Evolutionary conservation across 2,888 invertebrate genomes (phyloP).

Genomic region (Keiferia lycopersicella): DNA sequence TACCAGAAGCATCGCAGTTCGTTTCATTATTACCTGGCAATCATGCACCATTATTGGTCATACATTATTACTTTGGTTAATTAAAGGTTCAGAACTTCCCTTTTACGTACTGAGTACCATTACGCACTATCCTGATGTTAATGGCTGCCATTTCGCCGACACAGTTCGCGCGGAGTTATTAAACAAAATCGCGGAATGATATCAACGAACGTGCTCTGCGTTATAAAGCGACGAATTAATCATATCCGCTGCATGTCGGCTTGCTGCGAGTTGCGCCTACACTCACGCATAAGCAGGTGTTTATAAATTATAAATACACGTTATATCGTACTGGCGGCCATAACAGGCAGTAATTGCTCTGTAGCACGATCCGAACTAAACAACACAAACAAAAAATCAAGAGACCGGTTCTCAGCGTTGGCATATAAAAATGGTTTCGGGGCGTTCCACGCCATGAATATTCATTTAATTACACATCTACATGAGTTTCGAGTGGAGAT

Average conservation of each 20-base stretch:
- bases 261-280: slow-evolving; percentile 40
- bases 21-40: slow-evolving; percentile 28
- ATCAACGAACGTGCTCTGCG: slow-evolving; percentile 48
- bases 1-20: slow-evolving; percentile 20
- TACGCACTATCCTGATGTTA: slow-evolving; percentile 32
- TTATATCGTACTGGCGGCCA: slow-evolving; percentile 58
- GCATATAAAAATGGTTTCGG: slow-evolving; percentile 64
- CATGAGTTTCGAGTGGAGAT: slow-evolving; percentile 53
- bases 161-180: slow-evolving; percentile 37
- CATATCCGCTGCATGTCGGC: slow-evolving; percentile 53
- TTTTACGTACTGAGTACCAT: slow-evolving; percentile 29
- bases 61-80: slow-evolving; percentile 30
- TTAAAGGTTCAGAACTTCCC: slow-evolving; percentile 29
- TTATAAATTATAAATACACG: slow-evolving; percentile 64
- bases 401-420: slow-evolving; percentile 61
- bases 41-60: slow-evolving; percentile 35
- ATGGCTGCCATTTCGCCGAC: slow-evolving; percentile 41
- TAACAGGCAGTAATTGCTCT: slow-evolving; percentile 63
- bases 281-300: slow-evolving; percentile 63
- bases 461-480: slow-evolving; percentile 65
- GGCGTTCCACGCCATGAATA: slow-evolving; percentile 66
- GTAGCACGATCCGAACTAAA: slow-evolving; percentile 58
- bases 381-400: slow-evolving; percentile 62
- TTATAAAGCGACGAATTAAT: slow-evolving; percentile 64
- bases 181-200: slow-evolving; percentile 47